Conservation (phyloP, 2,113 vertebrate genomes). For the Halcyon malimbica region DNA sequence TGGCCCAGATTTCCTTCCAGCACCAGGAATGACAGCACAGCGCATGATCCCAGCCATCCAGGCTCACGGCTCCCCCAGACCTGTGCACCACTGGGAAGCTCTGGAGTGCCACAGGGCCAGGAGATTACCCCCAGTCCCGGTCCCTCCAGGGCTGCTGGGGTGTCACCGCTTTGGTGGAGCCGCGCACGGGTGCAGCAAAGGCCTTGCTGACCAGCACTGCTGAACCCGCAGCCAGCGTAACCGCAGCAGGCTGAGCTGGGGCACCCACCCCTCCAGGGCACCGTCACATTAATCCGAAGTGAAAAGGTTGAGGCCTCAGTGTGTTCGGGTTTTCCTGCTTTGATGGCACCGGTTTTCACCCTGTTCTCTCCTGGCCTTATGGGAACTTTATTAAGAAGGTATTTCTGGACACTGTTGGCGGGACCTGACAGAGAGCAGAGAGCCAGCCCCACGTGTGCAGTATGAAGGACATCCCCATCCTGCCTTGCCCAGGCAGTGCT, state of each 20-base stretch:
- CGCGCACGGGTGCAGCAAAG: fast-evolving
- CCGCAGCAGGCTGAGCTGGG: not conserved
- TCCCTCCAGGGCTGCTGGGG: not conserved
- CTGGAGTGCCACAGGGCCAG: not conserved
- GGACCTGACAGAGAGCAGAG: not conserved
- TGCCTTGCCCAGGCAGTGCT: not conserved
- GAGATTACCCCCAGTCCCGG: too few species aligned
- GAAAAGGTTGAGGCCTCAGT: not conserved
- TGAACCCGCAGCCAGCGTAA: fast-evolving
- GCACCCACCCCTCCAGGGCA: not conserved
- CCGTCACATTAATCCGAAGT: not conserved
- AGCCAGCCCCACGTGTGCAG: fast-evolving
- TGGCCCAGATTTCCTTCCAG: not conserved
- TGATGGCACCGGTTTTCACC: not conserved
- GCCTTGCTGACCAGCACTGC: not conserved
- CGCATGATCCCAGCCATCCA: not conserved
- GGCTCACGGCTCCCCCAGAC: not conserved
- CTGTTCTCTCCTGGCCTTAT: not conserved
- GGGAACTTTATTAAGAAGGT: not conserved
- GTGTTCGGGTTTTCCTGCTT: not conserved
- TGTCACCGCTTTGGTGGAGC: not conserved
- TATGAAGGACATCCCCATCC: not conserved
- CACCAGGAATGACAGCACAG: fast-evolving
- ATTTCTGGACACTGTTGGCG: not conserved
- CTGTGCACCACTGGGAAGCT: not conserved